A percentile compares a stretch with the other conserved stretches of the same genome.
Evolutionary conservation across 2,113 vertebrate species (phyloP).

Genomic region (Anoura caudifer): DNA sequence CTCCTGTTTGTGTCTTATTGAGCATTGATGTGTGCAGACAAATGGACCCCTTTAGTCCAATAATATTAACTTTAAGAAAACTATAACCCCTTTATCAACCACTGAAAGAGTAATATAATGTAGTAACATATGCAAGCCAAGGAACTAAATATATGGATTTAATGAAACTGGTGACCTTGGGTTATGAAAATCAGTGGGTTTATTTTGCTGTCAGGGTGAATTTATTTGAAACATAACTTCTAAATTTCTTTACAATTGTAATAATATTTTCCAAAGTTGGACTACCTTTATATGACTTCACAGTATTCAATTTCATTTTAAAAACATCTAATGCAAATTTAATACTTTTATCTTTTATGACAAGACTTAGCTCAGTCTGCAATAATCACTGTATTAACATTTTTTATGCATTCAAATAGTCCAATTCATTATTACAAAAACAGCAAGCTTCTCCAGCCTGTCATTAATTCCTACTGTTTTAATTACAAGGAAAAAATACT

Average conservation of each 20-base stretch:
- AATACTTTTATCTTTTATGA: conserved; percentile 74
- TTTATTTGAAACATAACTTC: conserved; percentile 44
- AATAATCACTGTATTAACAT: conserved; percentile 78
- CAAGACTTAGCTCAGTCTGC: conserved; percentile 71
- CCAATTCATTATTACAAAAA: conserved; percentile 76
- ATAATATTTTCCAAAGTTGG: conserved; percentile 55
- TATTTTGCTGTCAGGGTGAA: conserved; percentile 36
- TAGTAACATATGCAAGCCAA: neutral
- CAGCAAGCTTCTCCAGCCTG: conserved; percentile 65
- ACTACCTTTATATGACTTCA: conserved; percentile 41
- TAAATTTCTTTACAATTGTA: conserved; percentile 51
- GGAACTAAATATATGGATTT: neutral
- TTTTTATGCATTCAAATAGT: conserved; percentile 72
- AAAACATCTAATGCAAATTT: conserved; percentile 61
- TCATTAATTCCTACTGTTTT: conserved; percentile 80
- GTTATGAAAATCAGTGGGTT: conserved; percentile 35
- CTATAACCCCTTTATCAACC: neutral
- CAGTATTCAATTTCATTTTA: conserved; percentile 43
- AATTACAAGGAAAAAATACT: conserved; percentile 74
- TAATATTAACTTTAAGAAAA: neutral
- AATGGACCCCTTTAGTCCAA: neutral
- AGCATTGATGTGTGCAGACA: neutral
- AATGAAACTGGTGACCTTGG: conserved; percentile 12
- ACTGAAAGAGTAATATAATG: neutral
- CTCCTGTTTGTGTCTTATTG: neutral